Base-by-base conservation (phyloP, 2,113 vertebrate species). In the Crotophaga sulcirostris region DNA sequence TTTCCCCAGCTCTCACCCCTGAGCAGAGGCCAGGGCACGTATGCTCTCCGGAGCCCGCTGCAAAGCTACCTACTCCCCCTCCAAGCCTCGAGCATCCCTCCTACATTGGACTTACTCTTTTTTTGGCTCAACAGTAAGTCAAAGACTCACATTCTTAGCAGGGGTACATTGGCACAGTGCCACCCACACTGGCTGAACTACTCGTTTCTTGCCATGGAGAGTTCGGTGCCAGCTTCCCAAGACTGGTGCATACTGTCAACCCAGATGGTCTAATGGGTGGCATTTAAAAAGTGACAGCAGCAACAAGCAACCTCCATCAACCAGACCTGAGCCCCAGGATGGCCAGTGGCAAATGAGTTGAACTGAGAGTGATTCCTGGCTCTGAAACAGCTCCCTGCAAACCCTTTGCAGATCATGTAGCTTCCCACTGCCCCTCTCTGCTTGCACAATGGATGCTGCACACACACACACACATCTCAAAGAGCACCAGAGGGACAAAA, bases 211-310 rank as follows among this genome's bases (percentile, higher is more conserved):
- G 64, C 75, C 1, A 0, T 9, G 44, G 29, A 31, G 76, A 76
- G 68, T 34, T 25, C 4, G 4, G 55, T 78, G 82, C 80, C 89
- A 92, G 94, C 54, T 94, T 75, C 76, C 83, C 3, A 40, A 93
- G 90, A 68, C 60, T 68, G 68, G 42, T 52, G 73, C 90, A 23
- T 14, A 17, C 76, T 92, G 92, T 52, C 79, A 95, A n/a, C 49
- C 72, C 94, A 94, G 78, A 94, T 83, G 84, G 78, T 72, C 58
- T 42, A 60, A 90, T 64, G 76, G 63, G 51, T 96, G 93, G 78
- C 72, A 88, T 95, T 93, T 88, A 51, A 74, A 72, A 94, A 80
- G 78, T 38, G 55, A 91, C 68, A 91, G 90, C 67, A 91, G 84
- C 91, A 93, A 88, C 72, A 86, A 83, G 91, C 64, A 81, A 33